Conservation (phyloP, 2,113 vertebrate species). For the Psettodes erumei region DNA sequence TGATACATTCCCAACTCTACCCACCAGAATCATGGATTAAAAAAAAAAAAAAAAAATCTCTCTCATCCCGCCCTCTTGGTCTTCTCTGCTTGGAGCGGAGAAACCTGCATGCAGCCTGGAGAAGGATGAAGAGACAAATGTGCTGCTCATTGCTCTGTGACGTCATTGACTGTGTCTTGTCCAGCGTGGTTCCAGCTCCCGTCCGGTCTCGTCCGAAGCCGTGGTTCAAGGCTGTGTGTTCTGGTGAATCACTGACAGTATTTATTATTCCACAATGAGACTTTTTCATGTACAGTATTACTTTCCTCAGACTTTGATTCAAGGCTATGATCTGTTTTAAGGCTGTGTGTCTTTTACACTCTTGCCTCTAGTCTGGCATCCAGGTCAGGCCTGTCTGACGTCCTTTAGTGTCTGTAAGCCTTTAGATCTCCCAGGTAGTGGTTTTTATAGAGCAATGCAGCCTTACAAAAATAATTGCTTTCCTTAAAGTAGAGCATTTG, state of each 20-base stretch:
- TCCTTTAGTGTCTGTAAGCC: constrained; percentile 43
- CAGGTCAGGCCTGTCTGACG: constrained; percentile 30
- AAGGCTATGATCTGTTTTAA: constrained; percentile 56
- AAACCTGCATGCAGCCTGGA: constrained; percentile 78
- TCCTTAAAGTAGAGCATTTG: constrained; percentile 41
- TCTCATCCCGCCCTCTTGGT: constrained; percentile 54
- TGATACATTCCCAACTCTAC: constrained; percentile 59
- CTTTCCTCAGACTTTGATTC: constrained; percentile 51
- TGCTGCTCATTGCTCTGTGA: constrained; percentile 69
- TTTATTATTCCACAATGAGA: constrained; percentile 58
- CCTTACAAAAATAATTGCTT: constrained; percentile 48
- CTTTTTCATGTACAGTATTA: constrained; percentile 46
- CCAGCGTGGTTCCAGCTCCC: constrained; percentile 48
- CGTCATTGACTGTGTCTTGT: constrained; percentile 63
- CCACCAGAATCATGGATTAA: constrained; percentile 57
- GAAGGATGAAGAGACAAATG: constrained; percentile 64
- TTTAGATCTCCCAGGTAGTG: constrained; percentile 42
- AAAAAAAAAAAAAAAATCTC: constrained; percentile 5
- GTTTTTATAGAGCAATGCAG: constrained; percentile 56
- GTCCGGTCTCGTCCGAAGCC: constrained; percentile 48
- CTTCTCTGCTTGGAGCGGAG: constrained; percentile 56
- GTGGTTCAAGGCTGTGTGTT: constrained; percentile 58
- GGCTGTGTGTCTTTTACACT: constrained; percentile 50
- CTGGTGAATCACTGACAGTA: constrained; percentile 65
- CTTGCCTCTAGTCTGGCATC: constrained; percentile 67